Percentiles rank a stretch among this genome's conserved stretches.
These are phyloP conservation scores for Notocelia uddmanniana DNA, from an alignment of 2,888 invertebrate genomes.

Conservation along the genomic window DNA sequence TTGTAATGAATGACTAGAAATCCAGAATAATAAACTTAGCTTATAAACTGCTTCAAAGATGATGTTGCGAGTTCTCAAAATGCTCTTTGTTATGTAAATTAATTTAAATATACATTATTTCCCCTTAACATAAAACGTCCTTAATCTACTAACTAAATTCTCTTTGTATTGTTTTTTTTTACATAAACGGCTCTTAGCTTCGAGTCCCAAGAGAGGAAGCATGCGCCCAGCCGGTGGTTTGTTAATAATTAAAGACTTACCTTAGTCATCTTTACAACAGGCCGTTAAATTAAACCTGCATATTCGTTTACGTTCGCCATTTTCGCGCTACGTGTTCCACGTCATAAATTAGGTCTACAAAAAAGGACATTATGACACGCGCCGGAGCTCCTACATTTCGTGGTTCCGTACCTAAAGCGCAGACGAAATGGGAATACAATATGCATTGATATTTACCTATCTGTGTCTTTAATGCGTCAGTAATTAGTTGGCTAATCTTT, in stretches of 20 bases:
- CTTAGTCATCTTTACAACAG: constrained; percentile 76
- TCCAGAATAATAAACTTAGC: not conserved
- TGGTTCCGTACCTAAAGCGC: not conserved
- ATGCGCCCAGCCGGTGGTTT: constrained; percentile 60
- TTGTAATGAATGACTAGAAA: too few relatives aligned
- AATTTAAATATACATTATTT: too few relatives aligned
- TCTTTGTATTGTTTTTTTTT: constrained; percentile 14
- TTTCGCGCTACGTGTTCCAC: constrained; percentile 72
- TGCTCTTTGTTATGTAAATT: not conserved
- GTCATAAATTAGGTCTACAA: constrained; percentile 79
- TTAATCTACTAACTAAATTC: not conserved
- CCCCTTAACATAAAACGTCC: not conserved
- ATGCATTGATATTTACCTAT: not conserved
- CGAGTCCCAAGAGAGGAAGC: constrained; percentile 32
- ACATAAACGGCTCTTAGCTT: constrained; percentile 5
- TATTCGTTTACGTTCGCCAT: constrained; percentile 73
- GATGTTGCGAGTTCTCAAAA: not conserved
- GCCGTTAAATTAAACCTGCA: constrained; percentile 76
- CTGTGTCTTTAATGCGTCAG: too few relatives aligned
- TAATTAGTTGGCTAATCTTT: too few relatives aligned
- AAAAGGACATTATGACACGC: constrained; percentile 71
- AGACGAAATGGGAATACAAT: not conserved
- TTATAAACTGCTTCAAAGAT: not conserved
- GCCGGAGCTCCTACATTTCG: constrained; percentile 60
- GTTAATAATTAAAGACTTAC: constrained; percentile 76